These are phyloP conservation scores for Philotrypesis tridentata DNA, from an alignment of 1,140 invertebrate genomes.

Conservation along the genomic window DNA sequence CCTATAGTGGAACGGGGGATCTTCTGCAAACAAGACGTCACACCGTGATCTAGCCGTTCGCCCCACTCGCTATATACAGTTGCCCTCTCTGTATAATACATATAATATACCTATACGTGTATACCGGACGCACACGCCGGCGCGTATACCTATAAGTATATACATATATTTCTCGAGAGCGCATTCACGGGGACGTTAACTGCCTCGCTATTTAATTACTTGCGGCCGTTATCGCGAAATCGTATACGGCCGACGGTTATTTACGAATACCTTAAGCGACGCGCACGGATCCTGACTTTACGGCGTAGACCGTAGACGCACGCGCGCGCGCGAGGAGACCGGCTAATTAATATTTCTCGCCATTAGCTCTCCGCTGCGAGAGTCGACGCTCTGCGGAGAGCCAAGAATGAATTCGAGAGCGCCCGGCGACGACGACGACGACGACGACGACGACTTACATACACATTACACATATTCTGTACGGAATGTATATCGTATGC, in stretches of 20 bases:
- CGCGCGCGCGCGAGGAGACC: conserved; percentile 21
- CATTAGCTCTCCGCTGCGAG: too few species aligned
- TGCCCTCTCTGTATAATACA: conserved; percentile 6
- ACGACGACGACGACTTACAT: too few species aligned
- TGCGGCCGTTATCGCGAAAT: conserved; percentile 66
- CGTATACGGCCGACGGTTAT: conserved; percentile 64
- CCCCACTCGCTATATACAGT: too few species aligned
- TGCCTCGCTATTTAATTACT: conserved; percentile 61
- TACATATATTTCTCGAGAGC: conserved; percentile 58
- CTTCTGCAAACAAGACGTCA: conserved; percentile 37
- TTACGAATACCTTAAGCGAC: conserved; percentile 63
- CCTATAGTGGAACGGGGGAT: not conserved
- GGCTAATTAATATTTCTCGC: conserved; percentile 72
- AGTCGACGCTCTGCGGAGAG: not conserved
- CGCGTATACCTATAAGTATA: too few species aligned
- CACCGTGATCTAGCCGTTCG: conserved; percentile 32
- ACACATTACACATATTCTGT: too few species aligned
- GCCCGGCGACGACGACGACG: too few species aligned
- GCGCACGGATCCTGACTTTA: conserved; percentile 37
- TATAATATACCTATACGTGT: not conserved
- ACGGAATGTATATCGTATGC: too few species aligned
- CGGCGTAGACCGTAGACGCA: conserved; percentile 29
- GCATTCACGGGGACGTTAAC: conserved; percentile 60
- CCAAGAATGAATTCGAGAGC: not conserved
- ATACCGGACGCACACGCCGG: conserved; percentile 2